A percentile compares a stretch with the other conserved stretches of the same genome.
phyloP scores from a whole-genome alignment of 1,140 invertebrate genomes.

The Leptinotarsa texana region DNA sequence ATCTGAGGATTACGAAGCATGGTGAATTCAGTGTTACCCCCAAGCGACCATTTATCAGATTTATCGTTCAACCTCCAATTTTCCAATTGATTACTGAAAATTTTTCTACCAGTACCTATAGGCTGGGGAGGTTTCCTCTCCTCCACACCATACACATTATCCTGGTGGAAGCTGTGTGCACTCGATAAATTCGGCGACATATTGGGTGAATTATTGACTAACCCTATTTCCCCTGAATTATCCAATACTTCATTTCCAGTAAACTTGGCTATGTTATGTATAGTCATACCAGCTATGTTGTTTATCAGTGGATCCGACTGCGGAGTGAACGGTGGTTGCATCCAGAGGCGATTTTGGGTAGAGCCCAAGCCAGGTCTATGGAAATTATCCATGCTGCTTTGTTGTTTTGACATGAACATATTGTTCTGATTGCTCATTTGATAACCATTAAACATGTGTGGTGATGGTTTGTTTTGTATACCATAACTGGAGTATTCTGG shows the following conservation, averaged over 20 bases:
- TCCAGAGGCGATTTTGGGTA: constrained; percentile 35
- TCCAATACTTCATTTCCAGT: constrained; percentile 60
- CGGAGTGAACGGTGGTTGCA: constrained; percentile 47
- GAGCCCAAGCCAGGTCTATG: constrained; percentile 18
- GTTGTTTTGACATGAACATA: constrained; percentile 38
- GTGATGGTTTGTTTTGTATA: constrained; percentile 51
- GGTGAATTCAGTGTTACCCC: constrained; percentile 40
- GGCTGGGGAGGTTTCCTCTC: constrained; percentile 75
- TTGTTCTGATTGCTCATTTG: constrained; percentile 42
- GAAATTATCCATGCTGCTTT: constrained; percentile 20
- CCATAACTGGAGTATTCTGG: constrained; percentile 75
- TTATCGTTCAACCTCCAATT: constrained; percentile 65
- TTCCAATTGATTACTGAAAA: constrained; percentile 52
- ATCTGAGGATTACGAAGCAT: constrained; percentile 52
- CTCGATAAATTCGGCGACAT: constrained; percentile 63
- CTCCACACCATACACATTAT: constrained; percentile 53
- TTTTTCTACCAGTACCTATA: constrained; percentile 75
- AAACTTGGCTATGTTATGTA: constrained; percentile 58
- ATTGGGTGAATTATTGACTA: constrained; percentile 60
- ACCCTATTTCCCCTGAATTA: constrained; percentile 53
- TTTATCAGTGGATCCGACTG: constrained; percentile 47
- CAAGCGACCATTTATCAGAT: constrained; percentile 51
- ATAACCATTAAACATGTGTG: constrained; percentile 46
- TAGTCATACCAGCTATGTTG: constrained; percentile 51
- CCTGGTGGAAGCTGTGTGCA: constrained; percentile 42